These are phyloP conservation scores for Dolichopus griseipennis DNA, from an alignment of 2,888 invertebrate genomes.

Conservation along the genomic window DNA sequence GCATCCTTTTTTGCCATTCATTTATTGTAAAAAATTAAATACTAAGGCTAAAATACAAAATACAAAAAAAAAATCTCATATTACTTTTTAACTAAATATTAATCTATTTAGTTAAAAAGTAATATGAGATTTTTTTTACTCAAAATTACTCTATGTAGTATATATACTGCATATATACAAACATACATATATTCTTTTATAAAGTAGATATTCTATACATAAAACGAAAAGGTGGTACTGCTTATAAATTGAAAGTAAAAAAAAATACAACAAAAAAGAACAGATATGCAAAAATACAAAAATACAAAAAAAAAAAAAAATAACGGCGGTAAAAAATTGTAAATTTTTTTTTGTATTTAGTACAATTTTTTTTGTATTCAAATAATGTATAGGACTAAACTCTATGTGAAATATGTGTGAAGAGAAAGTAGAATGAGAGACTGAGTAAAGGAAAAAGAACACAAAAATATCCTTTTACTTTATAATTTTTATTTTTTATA, in stretches of 20 bases:
- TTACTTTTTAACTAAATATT: not conserved
- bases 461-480: not conserved
- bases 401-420: not conserved
- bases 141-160: no score
- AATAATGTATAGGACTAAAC: not conserved
- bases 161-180: not conserved
- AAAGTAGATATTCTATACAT: not conserved
- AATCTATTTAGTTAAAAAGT: not conserved
- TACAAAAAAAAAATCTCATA: not conserved
- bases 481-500: no score
- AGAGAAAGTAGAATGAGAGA: not conserved
- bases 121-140: not conserved
- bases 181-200: not conserved
- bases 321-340: not conserved
- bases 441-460: not conserved
- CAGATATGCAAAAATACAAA: no score
- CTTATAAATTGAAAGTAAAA: not conserved
- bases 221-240: not conserved
- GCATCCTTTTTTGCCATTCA: not conserved
- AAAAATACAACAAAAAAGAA: not conserved
- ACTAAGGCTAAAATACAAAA: slow-evolving; percentile 2
- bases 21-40: not conserved
- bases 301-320: not conserved
- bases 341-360: not conserved
- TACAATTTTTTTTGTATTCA: not conserved